Conservation (phyloP, 1,140 invertebrate genomes). For the Mactra quadrangularis region DNA sequence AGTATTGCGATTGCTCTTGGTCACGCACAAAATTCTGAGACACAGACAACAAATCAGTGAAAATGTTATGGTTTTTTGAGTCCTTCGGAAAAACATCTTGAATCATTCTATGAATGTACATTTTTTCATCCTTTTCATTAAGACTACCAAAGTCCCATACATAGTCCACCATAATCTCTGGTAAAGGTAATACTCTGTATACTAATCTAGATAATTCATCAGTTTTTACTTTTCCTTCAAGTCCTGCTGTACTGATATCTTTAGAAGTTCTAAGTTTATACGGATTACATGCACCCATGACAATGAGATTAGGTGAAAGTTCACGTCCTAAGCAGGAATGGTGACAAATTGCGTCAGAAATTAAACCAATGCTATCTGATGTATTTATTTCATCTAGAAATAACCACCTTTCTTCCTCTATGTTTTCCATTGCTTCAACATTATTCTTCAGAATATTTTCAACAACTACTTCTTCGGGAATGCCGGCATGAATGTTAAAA, state of each 20-base stretch:
- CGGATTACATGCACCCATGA: constrained; percentile 68
- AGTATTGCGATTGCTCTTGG: constrained; percentile 27
- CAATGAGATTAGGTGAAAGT: constrained; percentile 60
- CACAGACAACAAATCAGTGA: constrained; percentile 41
- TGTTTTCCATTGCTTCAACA: constrained; percentile 12
- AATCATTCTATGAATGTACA: constrained; percentile 62
- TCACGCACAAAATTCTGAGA: constrained; percentile 63
- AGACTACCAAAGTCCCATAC: constrained; percentile 70
- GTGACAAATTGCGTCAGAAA: constrained; percentile 62
- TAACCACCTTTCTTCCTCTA: constrained; percentile 43
- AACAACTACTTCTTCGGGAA: constrained; percentile 22
- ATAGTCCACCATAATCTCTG: constrained; percentile 65
- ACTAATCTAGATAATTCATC: constrained; percentile 60
- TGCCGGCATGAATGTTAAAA: constrained; percentile 66
- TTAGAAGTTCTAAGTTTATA: constrained; percentile 59
- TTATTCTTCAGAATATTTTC: constrained; percentile 12
- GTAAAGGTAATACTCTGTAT: constrained; percentile 65
- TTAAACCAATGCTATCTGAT: constrained; percentile 58
- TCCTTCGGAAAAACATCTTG: constrained; percentile 10
- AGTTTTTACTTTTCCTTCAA: constrained; percentile 57
- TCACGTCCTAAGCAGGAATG: constrained; percentile 49
- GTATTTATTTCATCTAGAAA: constrained; percentile 70
- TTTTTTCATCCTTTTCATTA: constrained; percentile 60
- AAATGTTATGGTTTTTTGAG: not conserved
- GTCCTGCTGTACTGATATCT: constrained; percentile 54